Percentiles rank a stretch among this genome's conserved stretches.
Conservation (phyloP, 1,140 invertebrate species). For the Saccostrea glomerata region DNA sequence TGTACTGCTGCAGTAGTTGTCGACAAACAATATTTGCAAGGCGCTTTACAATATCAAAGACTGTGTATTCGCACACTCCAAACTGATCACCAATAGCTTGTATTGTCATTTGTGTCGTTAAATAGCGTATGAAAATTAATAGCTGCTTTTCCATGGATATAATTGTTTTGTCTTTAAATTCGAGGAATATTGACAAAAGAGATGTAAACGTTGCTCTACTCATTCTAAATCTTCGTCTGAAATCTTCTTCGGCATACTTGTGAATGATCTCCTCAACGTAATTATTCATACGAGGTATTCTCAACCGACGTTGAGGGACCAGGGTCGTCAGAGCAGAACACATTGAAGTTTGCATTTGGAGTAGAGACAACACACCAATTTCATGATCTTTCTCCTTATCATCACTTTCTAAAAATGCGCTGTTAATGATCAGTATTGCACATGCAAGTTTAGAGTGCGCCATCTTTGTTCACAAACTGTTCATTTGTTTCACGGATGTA, state of each 20-base stretch:
- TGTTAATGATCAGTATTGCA: too few species aligned
- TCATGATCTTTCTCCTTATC: background rate
- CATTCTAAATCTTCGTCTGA: background rate
- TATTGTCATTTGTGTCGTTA: constrained; percentile 11
- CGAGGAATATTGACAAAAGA: background rate
- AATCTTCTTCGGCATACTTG: background rate
- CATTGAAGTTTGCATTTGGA: background rate
- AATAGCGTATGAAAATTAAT: too few species aligned
- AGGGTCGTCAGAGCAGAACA: background rate
- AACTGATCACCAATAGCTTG: constrained; percentile 26
- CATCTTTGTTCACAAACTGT: too few species aligned
- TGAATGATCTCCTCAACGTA: background rate
- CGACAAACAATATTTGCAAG: background rate
- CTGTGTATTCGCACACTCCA: constrained; percentile 37
- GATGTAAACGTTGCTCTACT: background rate
- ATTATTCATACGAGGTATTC: background rate
- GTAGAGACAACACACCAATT: background rate
- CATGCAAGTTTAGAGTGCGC: too few species aligned
- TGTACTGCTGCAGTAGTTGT: background rate
- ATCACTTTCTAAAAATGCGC: too few species aligned
- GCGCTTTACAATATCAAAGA: constrained; percentile 33
- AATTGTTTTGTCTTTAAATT: background rate
- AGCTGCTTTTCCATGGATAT: too few species aligned
- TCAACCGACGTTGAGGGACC: background rate
- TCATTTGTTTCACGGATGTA: too few species aligned